Base-by-base conservation (phyloP, 2,797 vertebrate genomes). In the Emydoidea blandingii region DNA sequence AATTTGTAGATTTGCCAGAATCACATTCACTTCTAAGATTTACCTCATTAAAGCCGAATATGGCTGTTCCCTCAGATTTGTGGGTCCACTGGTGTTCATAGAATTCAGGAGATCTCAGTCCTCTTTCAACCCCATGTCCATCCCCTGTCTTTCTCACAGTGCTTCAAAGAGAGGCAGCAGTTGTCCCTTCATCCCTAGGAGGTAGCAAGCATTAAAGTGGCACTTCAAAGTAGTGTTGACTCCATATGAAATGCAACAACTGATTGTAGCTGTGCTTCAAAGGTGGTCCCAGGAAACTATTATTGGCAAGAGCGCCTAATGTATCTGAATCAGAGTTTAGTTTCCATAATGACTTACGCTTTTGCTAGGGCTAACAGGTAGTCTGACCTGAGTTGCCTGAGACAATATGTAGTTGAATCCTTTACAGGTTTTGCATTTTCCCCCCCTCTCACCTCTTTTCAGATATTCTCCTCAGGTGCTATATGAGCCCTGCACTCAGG, bases 381-480 rank as follows among this genome's bases (percentile, higher is more conserved):
- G 49, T 52, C 90, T 82, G 62, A 83, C 31, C 27, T 76, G 0
- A 83, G 81, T 9, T 31, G 29, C 4, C 50, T 54, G 15, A 4
- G 18, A 16, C 27, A 25, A 12, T 47, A 5, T 19, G 0, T 12
- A 8, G 47, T 52, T 27, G 74, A 21, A 81, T 62, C 12, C 62
- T 59, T 21, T 50, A 6, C 9, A 50, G 37, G 8, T n/a, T 54
- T 7, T 5, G 34, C 10, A 9, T 37, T 3, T 5, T 37, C 0
- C 15, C 9, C 12, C 1, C 49, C 41, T 5, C 41, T 41, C 44
- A 16, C 15, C 50, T 29, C 50, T 54, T 9, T 56, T 6, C 97
- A 99, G 99, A 98, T 99, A 99, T 96, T 99, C 99, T 96, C 99
- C 99, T 97, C 99, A 99, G 98, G 99, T 99, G 98, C 99, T 99